phyloP scores from a whole-genome alignment of 2,888 invertebrate species.

The Oscheius sp. region DNA sequence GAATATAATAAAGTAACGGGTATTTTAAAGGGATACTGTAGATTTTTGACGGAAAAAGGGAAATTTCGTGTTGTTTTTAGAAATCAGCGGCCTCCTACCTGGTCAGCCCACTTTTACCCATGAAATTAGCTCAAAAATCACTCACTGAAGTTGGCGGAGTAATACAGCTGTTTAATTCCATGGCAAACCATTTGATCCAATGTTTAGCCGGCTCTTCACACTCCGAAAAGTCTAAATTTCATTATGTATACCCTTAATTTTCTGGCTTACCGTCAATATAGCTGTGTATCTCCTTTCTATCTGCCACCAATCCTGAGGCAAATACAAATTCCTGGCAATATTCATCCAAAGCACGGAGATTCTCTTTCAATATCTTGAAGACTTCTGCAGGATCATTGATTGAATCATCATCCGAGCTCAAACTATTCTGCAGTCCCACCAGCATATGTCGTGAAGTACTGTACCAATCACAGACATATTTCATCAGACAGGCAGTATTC shows the following conservation, averaged over 20 bases:
- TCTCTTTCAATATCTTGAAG: background rate
- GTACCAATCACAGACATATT: slow-evolving; percentile 14
- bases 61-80: no score
- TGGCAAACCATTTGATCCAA: background rate
- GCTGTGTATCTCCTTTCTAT: background rate
- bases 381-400: background rate
- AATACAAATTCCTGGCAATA: slow-evolving; percentile 7
- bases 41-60: no score
- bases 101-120: background rate
- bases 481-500: background rate
- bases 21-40: background rate
- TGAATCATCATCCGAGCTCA: background rate
- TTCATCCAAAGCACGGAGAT: background rate
- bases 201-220: background rate
- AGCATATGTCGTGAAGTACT: background rate
- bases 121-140: background rate
- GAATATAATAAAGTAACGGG: slow-evolving; percentile 1
- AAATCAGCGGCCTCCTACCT: no score
- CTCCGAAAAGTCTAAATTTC: background rate
- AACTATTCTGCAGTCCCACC: background rate
- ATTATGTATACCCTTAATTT: no score
- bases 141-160: background rate
- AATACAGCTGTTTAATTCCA: background rate
- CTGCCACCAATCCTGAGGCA: background rate
- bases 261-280: no score